These are phyloP conservation scores for Priocnemis perturbator DNA, from an alignment of 2,888 invertebrate genomes.

Conservation along the genomic window DNA sequence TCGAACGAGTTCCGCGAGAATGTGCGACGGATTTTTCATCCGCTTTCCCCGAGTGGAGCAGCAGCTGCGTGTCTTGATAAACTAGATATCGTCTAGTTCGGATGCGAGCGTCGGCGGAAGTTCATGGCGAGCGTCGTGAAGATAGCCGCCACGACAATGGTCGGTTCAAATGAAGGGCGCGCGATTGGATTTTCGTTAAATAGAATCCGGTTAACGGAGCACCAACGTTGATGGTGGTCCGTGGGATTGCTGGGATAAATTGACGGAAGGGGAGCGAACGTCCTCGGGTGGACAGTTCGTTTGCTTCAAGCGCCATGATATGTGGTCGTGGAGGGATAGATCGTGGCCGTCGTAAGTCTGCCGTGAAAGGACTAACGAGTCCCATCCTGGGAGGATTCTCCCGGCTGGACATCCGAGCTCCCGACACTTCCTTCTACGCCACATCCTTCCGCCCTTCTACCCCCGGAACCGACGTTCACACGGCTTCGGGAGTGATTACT, in stretches of 20 bases:
- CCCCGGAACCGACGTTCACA: constrained; percentile 15
- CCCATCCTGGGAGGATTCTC: constrained; percentile 51
- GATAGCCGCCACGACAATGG: no score
- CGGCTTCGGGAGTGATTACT: constrained; percentile 43
- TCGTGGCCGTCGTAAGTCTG: constrained; percentile 56
- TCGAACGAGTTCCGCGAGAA: constrained; percentile 19
- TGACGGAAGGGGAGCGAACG: constrained; percentile 43
- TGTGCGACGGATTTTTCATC: constrained; percentile 19
- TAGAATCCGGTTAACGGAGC: no score
- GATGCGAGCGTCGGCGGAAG: no score
- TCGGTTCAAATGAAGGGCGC: no score
- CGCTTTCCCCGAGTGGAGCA: no score
- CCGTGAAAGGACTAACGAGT: constrained; percentile 59
- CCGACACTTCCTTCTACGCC: constrained; percentile 5
- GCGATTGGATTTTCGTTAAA: no score
- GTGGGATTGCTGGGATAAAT: constrained; percentile 31
- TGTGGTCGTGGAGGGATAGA: constrained; percentile 32
- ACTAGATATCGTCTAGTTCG: no score
- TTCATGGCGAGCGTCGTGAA: no score
- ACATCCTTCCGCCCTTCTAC: background rate
- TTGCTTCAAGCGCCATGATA: constrained; percentile 50
- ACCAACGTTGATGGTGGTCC: no score
- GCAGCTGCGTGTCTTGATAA: no score
- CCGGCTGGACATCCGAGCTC: constrained; percentile 26
- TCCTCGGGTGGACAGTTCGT: constrained; percentile 20